phyloP scores from a whole-genome alignment of 2,888 invertebrate species.

The Carabus problematicus region DNA sequence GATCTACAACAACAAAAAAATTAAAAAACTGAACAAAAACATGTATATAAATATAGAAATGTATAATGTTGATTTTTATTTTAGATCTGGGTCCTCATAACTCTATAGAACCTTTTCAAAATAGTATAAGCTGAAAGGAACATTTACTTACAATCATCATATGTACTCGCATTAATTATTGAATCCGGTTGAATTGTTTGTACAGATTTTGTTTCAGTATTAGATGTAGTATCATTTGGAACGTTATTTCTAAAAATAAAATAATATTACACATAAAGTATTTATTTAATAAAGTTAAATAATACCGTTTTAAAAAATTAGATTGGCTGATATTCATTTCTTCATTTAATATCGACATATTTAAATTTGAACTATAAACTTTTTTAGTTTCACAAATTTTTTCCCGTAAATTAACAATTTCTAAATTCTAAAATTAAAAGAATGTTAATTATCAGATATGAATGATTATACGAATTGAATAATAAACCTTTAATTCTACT shows the following conservation, averaged over 20 bases:
- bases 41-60: too few relatives aligned
- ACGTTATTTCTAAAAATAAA: background rate
- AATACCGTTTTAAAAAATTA: background rate
- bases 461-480: slow-evolving; percentile 8
- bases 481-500: slow-evolving; percentile 65
- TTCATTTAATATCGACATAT: slow-evolving; percentile 27
- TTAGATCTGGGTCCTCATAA: too few relatives aligned
- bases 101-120: too few relatives aligned
- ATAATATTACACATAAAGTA: slow-evolving; percentile 2
- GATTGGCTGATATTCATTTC: slow-evolving; percentile 10
- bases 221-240: background rate
- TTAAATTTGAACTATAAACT: slow-evolving; percentile 31
- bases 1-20: slow-evolving; percentile 42
- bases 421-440: slow-evolving; percentile 61
- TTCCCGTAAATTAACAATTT: slow-evolving; percentile 66
- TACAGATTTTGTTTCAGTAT: background rate
- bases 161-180: background rate
- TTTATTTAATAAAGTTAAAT: background rate
- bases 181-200: background rate
- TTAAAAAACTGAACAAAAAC: background rate
- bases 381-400: slow-evolving; percentile 53
- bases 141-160: slow-evolving; percentile 1
- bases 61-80: too few relatives aligned
- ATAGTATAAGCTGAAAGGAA: background rate
- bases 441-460: background rate